Percentiles rank a stretch among this genome's conserved stretches.
Conservation (phyloP, 2,888 invertebrate species). For the Hypercompe scribonia region DNA sequence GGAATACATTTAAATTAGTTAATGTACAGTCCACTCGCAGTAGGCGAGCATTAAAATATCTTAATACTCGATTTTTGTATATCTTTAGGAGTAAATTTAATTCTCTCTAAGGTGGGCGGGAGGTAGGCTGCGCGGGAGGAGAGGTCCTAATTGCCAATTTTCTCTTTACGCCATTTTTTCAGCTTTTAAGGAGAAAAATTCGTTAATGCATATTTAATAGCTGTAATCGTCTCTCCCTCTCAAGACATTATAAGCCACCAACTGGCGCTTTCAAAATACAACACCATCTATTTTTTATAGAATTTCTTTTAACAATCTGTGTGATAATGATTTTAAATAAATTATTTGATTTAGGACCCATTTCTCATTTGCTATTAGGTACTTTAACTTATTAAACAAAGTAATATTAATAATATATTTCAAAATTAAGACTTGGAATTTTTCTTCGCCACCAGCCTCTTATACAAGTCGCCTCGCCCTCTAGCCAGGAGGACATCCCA, state of each 20-base stretch:
- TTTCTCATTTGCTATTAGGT: neutral
- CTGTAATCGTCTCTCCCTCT: constrained; percentile 80
- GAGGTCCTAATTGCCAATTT: constrained; percentile 83
- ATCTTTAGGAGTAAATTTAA: constrained; percentile 80
- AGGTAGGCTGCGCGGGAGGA: constrained; percentile 39
- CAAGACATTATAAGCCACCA: constrained; percentile 62
- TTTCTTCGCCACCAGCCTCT: too few relatives aligned
- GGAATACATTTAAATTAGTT: constrained; percentile 61
- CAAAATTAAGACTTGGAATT: too few relatives aligned
- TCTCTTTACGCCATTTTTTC: constrained; percentile 85
- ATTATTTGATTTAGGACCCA: constrained; percentile 5
- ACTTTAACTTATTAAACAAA: too few relatives aligned
- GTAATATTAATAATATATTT: too few relatives aligned
- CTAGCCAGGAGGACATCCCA: too few relatives aligned
- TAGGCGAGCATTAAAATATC: constrained; percentile 65
- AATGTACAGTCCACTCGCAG: constrained; percentile 60
- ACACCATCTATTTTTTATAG: constrained; percentile 35
- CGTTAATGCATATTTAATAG: constrained; percentile 87
- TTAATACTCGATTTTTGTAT: constrained; percentile 79
- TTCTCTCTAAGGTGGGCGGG: constrained; percentile 63
- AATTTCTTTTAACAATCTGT: constrained; percentile 40
- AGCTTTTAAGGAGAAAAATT: constrained; percentile 85
- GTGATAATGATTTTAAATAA: constrained; percentile 20
- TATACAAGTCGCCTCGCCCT: too few relatives aligned
- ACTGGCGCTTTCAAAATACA: constrained; percentile 58